Conservation (phyloP, 1,140 invertebrate genomes). For the Akabosia matsudoensis region DNA sequence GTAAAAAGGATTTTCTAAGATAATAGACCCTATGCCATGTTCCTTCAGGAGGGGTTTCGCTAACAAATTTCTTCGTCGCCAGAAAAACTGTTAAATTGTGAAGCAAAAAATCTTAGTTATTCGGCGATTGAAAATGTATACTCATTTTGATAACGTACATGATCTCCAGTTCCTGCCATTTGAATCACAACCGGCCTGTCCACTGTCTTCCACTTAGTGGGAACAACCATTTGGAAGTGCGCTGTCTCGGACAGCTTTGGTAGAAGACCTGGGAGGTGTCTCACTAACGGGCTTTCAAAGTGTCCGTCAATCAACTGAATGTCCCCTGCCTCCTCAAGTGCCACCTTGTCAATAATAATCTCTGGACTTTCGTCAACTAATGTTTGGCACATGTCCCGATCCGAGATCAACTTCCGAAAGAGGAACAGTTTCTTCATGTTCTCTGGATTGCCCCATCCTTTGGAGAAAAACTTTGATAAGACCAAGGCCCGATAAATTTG, state of each 20-base stretch:
- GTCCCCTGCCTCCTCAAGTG: constrained; percentile 7
- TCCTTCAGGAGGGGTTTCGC: constrained; percentile 87
- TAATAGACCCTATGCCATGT: constrained; percentile 84
- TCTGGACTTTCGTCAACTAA: constrained; percentile 79
- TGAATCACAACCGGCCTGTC: constrained; percentile 87
- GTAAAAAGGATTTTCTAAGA: constrained; percentile 98
- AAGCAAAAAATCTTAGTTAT: constrained; percentile 23
- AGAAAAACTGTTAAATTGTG: constrained; percentile 69
- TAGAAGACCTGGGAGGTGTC: constrained; percentile 79
- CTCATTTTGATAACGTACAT: constrained; percentile 65
- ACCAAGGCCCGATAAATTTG: constrained; percentile 79
- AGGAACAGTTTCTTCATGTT: constrained; percentile 86
- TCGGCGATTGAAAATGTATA: constrained; percentile 17
- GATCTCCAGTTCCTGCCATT: constrained; percentile 96
- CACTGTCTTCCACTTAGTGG: constrained; percentile 65
- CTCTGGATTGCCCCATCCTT: constrained; percentile 93
- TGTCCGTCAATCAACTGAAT: not conserved
- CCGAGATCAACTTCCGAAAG: constrained; percentile 81
- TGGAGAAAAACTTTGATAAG: constrained; percentile 88
- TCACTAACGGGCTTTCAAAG: constrained; percentile 64
- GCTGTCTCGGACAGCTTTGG: constrained; percentile 76
- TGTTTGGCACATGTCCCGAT: constrained; percentile 75
- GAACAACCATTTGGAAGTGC: constrained; percentile 80
- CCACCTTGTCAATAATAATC: constrained; percentile 75
- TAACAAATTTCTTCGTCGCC: constrained; percentile 82